Evolutionary conservation across 1,140 invertebrate genomes (phyloP).

Genomic region (Drosophila lacertosa): DNA sequence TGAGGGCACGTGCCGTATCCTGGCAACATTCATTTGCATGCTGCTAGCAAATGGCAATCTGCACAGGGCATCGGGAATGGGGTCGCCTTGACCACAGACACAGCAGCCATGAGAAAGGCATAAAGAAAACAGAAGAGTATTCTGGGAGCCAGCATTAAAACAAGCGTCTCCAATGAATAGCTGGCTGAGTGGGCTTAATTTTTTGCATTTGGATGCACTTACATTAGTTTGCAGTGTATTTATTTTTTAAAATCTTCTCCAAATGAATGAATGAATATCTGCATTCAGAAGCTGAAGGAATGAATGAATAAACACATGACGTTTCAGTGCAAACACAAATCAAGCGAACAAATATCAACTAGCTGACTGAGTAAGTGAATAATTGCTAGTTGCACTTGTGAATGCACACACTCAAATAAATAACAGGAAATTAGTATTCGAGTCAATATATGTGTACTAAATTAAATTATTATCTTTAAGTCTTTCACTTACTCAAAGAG

Average conservation of each 20-base stretch:
- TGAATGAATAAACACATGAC: neutral
- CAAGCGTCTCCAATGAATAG: slow-evolving; percentile 1
- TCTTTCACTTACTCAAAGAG: neutral
- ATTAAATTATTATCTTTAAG: too few species aligned
- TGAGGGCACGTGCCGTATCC: slow-evolving; percentile 40
- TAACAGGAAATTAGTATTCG: too few species aligned
- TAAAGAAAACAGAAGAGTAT: slow-evolving; percentile 18
- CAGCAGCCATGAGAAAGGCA: slow-evolving; percentile 27
- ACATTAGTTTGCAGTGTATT: neutral
- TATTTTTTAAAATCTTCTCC: neutral
- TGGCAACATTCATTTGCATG: slow-evolving; percentile 50
- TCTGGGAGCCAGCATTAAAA: slow-evolving; percentile 4
- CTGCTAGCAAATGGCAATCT: slow-evolving; percentile 44
- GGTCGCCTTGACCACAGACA: slow-evolving; percentile 32
- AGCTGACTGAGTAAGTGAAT: too few species aligned
- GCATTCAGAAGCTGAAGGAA: neutral
- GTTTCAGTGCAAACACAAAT: too few species aligned
- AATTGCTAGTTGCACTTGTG: too few species aligned
- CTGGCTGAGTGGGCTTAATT: neutral
- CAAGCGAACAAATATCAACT: too few species aligned
- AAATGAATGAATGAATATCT: neutral
- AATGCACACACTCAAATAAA: too few species aligned
- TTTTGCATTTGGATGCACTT: neutral
- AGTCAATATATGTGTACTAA: too few species aligned
- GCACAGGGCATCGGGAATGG: neutral